Base-by-base conservation (phyloP, 2,888 invertebrate genomes). In the Leptopilina syphax region DNA sequence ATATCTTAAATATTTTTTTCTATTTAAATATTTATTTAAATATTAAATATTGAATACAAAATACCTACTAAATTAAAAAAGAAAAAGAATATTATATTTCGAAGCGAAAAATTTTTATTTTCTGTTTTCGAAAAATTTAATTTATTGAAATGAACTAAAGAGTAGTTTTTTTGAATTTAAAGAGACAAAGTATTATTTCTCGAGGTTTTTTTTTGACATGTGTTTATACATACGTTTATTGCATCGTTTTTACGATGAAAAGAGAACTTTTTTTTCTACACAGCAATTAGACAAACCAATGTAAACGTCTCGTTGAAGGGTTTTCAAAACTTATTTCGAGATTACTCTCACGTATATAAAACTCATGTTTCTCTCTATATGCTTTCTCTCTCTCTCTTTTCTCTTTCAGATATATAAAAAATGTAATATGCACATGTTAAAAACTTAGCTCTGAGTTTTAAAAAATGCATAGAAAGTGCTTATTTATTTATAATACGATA, bases 281-380 rank as follows among this genome's bases (percentile, higher is more conserved):
- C 85, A 86, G 88, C 89, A 89, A 90, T 90, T 89, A 89, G 86
- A 87, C 86, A 88, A 87, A 88, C 83, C 87, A 85, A 85, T 84
- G 86, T 85, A 87, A 87, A 82, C 85, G 82, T 76, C 82, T 82
- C 84, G 86, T 85, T 87, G 82, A 84, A 90, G 90, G 85, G 88
- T 88, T 87, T 88, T 90, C 86, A 85, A 89, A 90, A 90, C 88
- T 90, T 89, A 86, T 77, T 76, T 86, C 60, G 70, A 67, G 65
- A 77, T 60, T 47, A 60, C 66, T 34, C 65, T 47, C 65, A 18
- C 24, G 44, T 8, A 7, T 44, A 44, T 44, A 34, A 34, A 34
- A 34, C 34, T 34, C 34, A 65, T 67, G 77, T 50, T 60, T 63
- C 60, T 60, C 44, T 18, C 70, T 47, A 65, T 50, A 50, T 54